Evolutionary conservation across 2,113 vertebrate species (phyloP).

Genomic region (Malurus alboscapulatus): DNA sequence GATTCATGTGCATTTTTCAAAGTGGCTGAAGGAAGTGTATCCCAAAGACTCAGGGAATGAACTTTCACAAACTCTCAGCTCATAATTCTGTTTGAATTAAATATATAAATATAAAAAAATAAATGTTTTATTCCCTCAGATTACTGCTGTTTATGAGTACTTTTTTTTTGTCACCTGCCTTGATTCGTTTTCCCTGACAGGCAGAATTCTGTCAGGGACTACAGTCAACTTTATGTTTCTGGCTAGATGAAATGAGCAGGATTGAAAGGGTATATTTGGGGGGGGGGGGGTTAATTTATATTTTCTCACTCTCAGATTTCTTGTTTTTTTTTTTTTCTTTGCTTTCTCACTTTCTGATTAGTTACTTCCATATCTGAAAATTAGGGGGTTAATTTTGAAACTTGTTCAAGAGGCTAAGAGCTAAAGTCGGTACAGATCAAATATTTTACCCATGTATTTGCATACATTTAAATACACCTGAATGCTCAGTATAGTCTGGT

Average conservation of each 20-base stretch:
- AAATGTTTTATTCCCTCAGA: neutral
- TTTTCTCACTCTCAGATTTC: too few relatives aligned
- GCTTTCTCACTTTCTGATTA: too few relatives aligned
- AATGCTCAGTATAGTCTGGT: neutral
- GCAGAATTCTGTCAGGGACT: neutral
- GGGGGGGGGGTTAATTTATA: too few relatives aligned
- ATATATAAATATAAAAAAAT: neutral
- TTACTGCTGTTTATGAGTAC: neutral
- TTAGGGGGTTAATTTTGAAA: neutral
- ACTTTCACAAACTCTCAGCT: neutral
- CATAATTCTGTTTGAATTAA: neutral
- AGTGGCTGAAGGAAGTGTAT: neutral
- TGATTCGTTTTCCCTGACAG: neutral
- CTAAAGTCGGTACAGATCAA: neutral
- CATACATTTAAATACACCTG: neutral
- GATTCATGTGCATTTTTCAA: fast-evolving
- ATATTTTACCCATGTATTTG: neutral
- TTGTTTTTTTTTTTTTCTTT: too few relatives aligned
- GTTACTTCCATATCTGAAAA: too few relatives aligned
- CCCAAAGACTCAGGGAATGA: neutral
- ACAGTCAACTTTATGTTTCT: neutral
- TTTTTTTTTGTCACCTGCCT: neutral
- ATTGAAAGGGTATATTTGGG: neutral
- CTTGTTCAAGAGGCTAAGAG: neutral
- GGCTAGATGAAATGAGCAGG: neutral